Percentiles rank a stretch among this genome's conserved stretches.
Evolutionary conservation across 2,797 vertebrate genomes (phyloP).

Genomic region (Nothura maculosa): DNA sequence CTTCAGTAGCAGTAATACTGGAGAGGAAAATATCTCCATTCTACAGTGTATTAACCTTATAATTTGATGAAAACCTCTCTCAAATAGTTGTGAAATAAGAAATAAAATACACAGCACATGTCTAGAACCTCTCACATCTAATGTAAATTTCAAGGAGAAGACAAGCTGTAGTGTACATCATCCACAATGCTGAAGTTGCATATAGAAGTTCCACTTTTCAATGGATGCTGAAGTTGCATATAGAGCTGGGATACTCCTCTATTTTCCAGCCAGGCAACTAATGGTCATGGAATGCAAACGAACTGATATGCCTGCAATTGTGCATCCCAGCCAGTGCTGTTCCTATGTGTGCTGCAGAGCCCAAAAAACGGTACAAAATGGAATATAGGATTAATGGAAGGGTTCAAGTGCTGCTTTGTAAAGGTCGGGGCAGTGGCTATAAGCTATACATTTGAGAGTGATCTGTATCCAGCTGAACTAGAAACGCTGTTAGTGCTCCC

Average conservation of each 20-base stretch:
- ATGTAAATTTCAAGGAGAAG: not conserved
- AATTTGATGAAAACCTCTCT: not conserved
- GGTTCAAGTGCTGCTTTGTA: not conserved
- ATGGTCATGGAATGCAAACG: not conserved
- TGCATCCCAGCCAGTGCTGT: fast-evolving
- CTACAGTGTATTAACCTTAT: not conserved
- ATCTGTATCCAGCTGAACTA: not conserved
- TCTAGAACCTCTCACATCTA: not conserved
- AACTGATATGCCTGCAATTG: not conserved
- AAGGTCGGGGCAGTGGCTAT: too few species aligned
- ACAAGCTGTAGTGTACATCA: fast-evolving
- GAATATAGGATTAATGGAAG: not conserved
- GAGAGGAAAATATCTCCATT: not conserved
- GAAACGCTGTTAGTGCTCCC: not conserved
- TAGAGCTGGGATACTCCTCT: not conserved
- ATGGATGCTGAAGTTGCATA: not conserved
- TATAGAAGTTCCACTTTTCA: not conserved
- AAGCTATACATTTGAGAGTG: not conserved
- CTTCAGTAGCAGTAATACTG: not conserved
- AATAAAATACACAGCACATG: not conserved
- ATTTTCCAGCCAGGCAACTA: not conserved
- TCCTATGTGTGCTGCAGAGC: not conserved
- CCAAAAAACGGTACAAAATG: not conserved
- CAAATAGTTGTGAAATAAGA: not conserved
- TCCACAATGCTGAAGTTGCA: not conserved